Evolutionary conservation across 2,888 invertebrate genomes (phyloP), one percentile per base, ranked within the genome.

Genomic region (Carpatolechia fugitivella): DNA sequence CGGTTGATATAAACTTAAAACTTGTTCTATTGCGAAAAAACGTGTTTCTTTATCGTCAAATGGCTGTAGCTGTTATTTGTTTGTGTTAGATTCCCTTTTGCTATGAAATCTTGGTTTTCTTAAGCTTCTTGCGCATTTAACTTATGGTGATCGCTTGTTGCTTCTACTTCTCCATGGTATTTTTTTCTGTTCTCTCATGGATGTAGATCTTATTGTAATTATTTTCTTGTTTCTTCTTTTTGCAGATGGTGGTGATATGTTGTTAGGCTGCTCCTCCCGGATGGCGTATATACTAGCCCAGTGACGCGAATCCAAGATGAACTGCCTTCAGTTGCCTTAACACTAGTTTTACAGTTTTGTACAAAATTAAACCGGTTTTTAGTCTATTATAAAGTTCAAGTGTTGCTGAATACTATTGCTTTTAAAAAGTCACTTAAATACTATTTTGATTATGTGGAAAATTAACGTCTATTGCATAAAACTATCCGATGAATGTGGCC

Each of bases 21-120:
- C 90, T 90, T 89, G 91, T 90, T 90, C 91, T 91, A 91, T 91
- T 91, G 91, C 91, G 90, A 91, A 91, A 91, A 91, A 91, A 90
- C 89, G 89, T 87, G 85, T 88, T 90, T 80, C 91, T 90, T 90
- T 89, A 89, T 85, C 85, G 91, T 91, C 91, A 91, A 91, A 91
- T 91, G 88, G 85, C 90, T 85, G 74, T 75, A 69, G 73, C 70
- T 83, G 72, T 82, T 80, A 84, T 88, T 85, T 77, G 62, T 80
- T 83, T 62, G 68, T 76, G 71, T 85, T 89, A 87, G 80, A 80
- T 82, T 79, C 72, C 79, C 80, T 69, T 20, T 85, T 78, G 66
- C 75, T 90, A 90, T 68, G 85, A 88, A 89, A 89, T 89, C 80
- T 82, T 90, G 68, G 75, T 74, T 75, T 64, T 72, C 65, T 82